phyloP scores from a whole-genome alignment of 2,797 vertebrate species.

The Microctenopoma lineatum region DNA sequence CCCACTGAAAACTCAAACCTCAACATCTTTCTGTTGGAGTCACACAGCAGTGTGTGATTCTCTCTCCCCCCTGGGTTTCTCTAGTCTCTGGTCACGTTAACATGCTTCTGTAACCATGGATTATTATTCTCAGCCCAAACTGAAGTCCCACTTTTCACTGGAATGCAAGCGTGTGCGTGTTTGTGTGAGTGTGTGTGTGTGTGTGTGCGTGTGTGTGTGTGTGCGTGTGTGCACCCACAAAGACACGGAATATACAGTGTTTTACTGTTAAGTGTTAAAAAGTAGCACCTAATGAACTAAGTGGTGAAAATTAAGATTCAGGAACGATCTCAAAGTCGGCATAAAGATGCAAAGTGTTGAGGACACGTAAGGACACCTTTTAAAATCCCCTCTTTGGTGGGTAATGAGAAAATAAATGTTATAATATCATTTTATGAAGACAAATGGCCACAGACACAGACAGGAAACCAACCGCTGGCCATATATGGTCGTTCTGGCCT shows the following conservation, averaged over 20 bases:
- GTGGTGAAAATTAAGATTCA: conserved; percentile 28
- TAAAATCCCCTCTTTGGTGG: conserved; percentile 50
- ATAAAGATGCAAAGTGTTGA: conserved; percentile 39
- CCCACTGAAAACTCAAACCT: not conserved
- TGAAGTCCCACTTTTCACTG: conserved; percentile 36
- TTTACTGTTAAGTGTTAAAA: conserved; percentile 25
- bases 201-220: too few species aligned
- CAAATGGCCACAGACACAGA: conserved; percentile 14
- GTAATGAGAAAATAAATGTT: conserved; percentile 48
- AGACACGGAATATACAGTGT: not conserved
- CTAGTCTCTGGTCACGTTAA: conserved; percentile 57
- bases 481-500: conserved; percentile 26
- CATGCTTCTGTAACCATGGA: conserved; percentile 28
- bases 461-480: conserved; percentile 24
- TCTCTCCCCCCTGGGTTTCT: conserved; percentile 5
- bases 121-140: conserved; percentile 56
- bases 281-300: conserved; percentile 39
- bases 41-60: conserved; percentile 1
- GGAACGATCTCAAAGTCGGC: conserved; percentile 39
- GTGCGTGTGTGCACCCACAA: too few species aligned
- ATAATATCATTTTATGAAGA: conserved; percentile 47
- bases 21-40: not conserved
- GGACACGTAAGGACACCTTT: conserved; percentile 39
- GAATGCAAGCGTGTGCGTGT: not conserved
- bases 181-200: too few species aligned